These are phyloP conservation scores for Idaea straminata DNA, from an alignment of 2,888 invertebrate species.

Conservation along the genomic window DNA sequence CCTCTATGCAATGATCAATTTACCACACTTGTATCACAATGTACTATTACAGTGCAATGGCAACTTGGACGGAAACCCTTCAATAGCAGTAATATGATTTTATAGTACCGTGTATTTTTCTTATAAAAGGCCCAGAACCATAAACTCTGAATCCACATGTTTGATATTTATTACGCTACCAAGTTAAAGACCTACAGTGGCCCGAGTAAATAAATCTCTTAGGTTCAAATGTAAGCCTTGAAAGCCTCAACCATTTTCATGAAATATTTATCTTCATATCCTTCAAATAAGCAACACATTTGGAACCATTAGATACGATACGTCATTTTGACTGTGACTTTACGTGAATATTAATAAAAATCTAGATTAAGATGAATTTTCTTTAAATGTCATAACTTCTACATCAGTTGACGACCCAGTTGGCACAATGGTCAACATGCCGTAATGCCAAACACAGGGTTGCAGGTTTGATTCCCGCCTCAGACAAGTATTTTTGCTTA, in stretches of 20 bases:
- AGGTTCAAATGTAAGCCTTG: conserved; percentile 8
- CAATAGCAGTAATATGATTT: not conserved
- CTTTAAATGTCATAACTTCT: not conserved
- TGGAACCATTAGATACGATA: conserved; percentile 3
- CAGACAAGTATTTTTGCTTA: too few species aligned
- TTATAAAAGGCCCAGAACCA: not conserved
- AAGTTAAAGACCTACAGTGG: not conserved
- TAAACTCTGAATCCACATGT: not conserved
- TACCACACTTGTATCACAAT: too few species aligned
- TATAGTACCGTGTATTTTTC: not conserved
- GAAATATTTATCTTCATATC: conserved; percentile 48
- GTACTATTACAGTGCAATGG: too few species aligned
- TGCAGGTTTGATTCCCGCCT: too few species aligned
- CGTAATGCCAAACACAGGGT: too few species aligned
- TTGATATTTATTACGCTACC: not conserved
- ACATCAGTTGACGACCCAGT: too few species aligned
- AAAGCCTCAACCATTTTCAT: conserved; percentile 26
- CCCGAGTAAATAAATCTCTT: conserved; percentile 10
- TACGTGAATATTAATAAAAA: conserved; percentile 13
- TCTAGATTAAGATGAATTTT: not conserved
- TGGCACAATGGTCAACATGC: too few species aligned
- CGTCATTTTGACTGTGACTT: conserved; percentile 7
- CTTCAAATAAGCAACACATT: conserved; percentile 26
- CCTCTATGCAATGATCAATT: too few species aligned
- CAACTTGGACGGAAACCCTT: too few species aligned